A percentile compares a stretch with the other conserved stretches of the same genome.
Evolutionary conservation across 2,797 vertebrate species (phyloP).

Genomic region (Phoebastria nigripes): DNA sequence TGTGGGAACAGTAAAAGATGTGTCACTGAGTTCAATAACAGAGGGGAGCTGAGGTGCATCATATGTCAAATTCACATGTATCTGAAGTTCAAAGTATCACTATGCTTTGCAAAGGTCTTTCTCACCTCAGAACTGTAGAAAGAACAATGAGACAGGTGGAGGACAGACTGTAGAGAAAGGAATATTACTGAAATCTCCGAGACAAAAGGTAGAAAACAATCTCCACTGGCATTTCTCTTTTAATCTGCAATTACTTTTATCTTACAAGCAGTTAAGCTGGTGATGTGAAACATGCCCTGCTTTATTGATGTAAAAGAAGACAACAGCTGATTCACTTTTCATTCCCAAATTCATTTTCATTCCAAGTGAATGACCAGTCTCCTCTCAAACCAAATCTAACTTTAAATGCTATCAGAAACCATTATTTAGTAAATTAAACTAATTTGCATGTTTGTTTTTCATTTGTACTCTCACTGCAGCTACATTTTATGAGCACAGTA

Average conservation of each 20-base stretch:
- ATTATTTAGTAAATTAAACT: neutral
- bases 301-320: neutral
- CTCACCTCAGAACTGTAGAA: neutral
- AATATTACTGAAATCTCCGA: neutral
- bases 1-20: neutral
- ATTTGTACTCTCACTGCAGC: neutral
- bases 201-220: neutral
- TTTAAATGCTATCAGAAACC: neutral
- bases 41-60: neutral
- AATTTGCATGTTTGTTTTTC: neutral
- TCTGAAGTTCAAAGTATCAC: neutral
- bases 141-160: neutral
- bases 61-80: neutral
- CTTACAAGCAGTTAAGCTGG: neutral
- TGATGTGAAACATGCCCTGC: neutral
- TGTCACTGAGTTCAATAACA: neutral
- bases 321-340: neutral
- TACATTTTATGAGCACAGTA: neutral
- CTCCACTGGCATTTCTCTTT: neutral
- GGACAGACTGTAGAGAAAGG: neutral
- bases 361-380: neutral
- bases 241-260: neutral
- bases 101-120: neutral
- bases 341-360: neutral
- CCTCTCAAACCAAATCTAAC: neutral